Base-by-base conservation (phyloP, 2,888 invertebrate species). In the Labia minor region DNA sequence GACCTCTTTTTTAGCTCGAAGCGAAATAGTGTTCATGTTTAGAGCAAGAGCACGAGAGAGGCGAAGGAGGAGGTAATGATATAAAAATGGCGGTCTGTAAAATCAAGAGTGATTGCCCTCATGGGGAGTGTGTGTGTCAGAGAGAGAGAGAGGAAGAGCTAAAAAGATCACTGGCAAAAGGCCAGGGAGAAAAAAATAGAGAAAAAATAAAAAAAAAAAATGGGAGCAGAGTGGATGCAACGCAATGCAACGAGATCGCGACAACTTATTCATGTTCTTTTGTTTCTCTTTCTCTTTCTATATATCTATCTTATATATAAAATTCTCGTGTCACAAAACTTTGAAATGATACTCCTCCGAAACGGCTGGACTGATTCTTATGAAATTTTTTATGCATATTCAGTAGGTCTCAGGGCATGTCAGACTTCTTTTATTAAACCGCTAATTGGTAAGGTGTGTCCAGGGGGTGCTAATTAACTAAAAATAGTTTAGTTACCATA, bases 71-170 rank as follows among this genome's bases (percentile, higher is more conserved):
- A 16, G 16, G 49, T 49, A 49, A 49, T 49, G 49, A 49, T 49
- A 49, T 49, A 49, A 49, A 49, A 49, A 49, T 49, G 49, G 49
- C 49, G 49, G 49, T 49, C 49, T 49, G n/a, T 49, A 16, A 49
- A 49, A 49, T 49, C 49, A 49, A 49, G 49, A 49, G 49, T 49
- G 49, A 49, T 49, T 49, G 49, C 49, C 49, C 49, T 49, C 49
- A 49, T 11, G 49, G 49, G 49, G 33, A n/a, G n/a, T n/a, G n/a
- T n/a, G n/a, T n/a, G n/a, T n/a, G n/a, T n/a, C 26, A 26, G 26
- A 26, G 26, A 26, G 26, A 26, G 26, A 26, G 49, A 49, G 26
- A 26, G 26, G 8, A 14, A 49, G 49, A 16, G 16, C n/a, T 49
- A 49, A 49, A 49, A 49, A 49, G 49, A 49, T 49, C n/a, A 8